Base-by-base conservation (phyloP, 2,797 vertebrate species). In the Syngnathus acus region DNA sequence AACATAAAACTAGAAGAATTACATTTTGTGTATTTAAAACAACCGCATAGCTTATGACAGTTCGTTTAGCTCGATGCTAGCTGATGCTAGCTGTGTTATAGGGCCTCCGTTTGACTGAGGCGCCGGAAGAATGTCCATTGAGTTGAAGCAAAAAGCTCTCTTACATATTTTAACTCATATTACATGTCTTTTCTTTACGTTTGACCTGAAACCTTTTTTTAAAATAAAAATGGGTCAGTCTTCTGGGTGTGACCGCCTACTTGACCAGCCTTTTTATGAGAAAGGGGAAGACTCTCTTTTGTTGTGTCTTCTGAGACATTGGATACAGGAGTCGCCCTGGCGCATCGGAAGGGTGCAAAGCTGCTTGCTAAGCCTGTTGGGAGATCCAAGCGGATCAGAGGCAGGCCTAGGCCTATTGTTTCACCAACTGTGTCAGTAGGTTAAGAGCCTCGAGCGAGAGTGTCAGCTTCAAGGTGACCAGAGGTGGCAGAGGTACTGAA, bases 401-500 rank as follows among this genome's bases (percentile, higher is more conserved):
- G 64, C 57, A 10, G 86, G 26, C 70, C 86, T 85, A 10, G 86
- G 26, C 70, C 86, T 85, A 84, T 78, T 78, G 80, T 82, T 69
- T 71, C 74, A 77, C 78, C 76, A 83, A 84, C 82, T 88, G 82
- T 86, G 86, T 89, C 87, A 89, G 82, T 86, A 63, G 87, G 88
- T 86, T 85, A 90, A 86, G 68, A 81, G 76, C 72, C 70, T 63
- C 37, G 61, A 77, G 65, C 73, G 53, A 2, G 66, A 65, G 67
- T 0, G 63, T 64, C 68, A 63, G 73, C 76, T 85, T 83, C 77
- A 70, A 76, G 83, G 83, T 84, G 79, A 85, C 59, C 71, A 23
- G 67, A 1, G 67, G 14, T 38, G 62, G 51, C 47, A 57, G 17
- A 57, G 17, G 32, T 17, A 57, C 55, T 57, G 32, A 32, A 32